Percentiles rank a stretch among this genome's conserved stretches.
Conservation (phyloP, 2,797 vertebrate genomes). For the Aplochiton taeniatus region DNA sequence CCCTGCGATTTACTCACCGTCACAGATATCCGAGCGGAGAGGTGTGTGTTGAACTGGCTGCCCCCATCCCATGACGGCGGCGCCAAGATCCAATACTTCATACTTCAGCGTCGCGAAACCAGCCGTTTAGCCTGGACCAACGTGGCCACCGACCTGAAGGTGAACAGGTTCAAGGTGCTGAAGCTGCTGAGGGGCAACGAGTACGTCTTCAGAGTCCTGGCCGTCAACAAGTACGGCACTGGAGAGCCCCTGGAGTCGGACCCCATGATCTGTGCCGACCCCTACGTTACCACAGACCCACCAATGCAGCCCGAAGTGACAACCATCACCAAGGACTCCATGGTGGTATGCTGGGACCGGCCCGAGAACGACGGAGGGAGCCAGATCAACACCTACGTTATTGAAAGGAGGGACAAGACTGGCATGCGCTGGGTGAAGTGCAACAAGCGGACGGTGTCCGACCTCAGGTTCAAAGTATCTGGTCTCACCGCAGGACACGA, state of each 20-base stretch:
- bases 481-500: constrained; percentile 93
- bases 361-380: constrained; percentile 96
- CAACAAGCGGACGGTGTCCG: constrained; percentile 92
- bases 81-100: constrained; percentile 93
- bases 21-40: constrained; percentile 89
- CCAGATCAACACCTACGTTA: constrained; percentile 90
- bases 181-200: constrained; percentile 98
- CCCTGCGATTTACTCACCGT: constrained; percentile 90
- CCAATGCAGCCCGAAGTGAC: constrained; percentile 93
- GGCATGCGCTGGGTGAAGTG: constrained; percentile 97
- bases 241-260: constrained; percentile 94
- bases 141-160: constrained; percentile 90
- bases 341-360: constrained; percentile 97
- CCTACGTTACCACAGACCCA: constrained; percentile 89
- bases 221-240: constrained; percentile 96
- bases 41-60: constrained; percentile 94
- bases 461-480: constrained; percentile 92
- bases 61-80: constrained; percentile 95
- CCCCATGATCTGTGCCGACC: constrained; percentile 87
- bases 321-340: constrained; percentile 93
- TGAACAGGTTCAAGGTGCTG: constrained; percentile 93
- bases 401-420: constrained; percentile 93
- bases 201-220: constrained; percentile 98
- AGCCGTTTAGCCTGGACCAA: constrained; percentile 97
- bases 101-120: constrained; percentile 96